phyloP scores from a whole-genome alignment of 2,888 invertebrate species.

The Leucoma salicis region DNA sequence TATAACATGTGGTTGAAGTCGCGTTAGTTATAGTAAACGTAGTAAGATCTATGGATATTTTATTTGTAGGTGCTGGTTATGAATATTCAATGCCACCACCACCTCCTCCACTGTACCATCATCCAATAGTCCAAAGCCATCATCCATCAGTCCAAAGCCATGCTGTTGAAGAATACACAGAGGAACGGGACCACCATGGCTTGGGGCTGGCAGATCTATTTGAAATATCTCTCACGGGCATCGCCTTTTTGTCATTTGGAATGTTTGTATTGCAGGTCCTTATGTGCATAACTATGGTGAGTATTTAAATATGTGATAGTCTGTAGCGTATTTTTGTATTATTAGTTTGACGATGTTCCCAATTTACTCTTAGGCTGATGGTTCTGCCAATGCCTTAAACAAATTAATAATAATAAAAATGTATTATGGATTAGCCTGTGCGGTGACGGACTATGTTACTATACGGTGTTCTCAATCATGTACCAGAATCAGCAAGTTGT shows the following conservation, averaged over 20 bases:
- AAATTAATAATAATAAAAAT: no score
- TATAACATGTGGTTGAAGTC: background rate
- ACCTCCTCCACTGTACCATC: constrained; percentile 64
- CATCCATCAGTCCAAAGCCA: constrained; percentile 46
- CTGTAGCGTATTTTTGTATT: no score
- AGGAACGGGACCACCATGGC: constrained; percentile 77
- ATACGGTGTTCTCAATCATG: no score
- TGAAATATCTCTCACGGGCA: constrained; percentile 90
- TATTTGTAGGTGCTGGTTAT: constrained; percentile 61
- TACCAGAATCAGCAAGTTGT: no score
- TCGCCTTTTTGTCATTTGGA: constrained; percentile 91
- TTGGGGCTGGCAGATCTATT: constrained; percentile 88
- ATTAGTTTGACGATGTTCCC: no score
- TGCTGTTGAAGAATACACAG: constrained; percentile 54
- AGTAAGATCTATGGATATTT: background rate
- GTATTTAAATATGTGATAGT: constrained; percentile 32
- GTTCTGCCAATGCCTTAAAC: no score
- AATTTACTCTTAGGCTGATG: no score
- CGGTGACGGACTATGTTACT: background rate
- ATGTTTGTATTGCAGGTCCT: constrained; percentile 90
- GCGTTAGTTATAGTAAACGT: background rate
- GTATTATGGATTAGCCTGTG: background rate
- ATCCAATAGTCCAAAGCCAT: constrained; percentile 45
- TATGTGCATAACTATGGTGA: constrained; percentile 87
- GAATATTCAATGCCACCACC: constrained; percentile 76